Conservation (phyloP, 2,113 vertebrate genomes). For the Cyphomyrus plagiostoma region DNA sequence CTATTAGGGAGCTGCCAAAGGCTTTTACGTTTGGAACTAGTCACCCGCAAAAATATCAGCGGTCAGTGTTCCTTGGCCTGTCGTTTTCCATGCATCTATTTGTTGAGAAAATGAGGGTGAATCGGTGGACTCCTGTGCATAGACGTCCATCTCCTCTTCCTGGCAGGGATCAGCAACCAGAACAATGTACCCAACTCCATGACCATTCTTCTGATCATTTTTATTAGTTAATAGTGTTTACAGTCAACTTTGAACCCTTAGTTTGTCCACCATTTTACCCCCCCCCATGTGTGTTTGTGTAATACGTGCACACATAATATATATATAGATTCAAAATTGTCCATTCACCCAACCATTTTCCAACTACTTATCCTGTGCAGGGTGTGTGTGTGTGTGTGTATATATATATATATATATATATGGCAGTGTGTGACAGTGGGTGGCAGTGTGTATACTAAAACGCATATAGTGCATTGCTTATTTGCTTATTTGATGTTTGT, state of each 20-base stretch:
- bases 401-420: too few species aligned
- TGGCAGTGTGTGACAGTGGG: too few species aligned
- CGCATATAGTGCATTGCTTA: not conserved
- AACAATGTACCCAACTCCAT: not conserved
- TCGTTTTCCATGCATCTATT: not conserved
- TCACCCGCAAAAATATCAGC: not conserved
- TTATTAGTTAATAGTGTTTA: not conserved
- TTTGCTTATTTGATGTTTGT: not conserved
- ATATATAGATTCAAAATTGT: too few species aligned
- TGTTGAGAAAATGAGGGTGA: not conserved
- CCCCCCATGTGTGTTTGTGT: too few species aligned
- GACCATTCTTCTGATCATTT: not conserved
- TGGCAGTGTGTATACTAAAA: not conserved
- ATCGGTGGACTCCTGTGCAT: not conserved
- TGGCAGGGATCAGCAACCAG: not conserved
- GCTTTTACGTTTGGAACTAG: not conserved
- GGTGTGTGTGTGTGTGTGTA: not conserved
- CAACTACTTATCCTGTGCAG: too few species aligned
- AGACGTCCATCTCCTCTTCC: not conserved
- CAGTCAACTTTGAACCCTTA: not conserved
- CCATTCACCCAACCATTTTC: too few species aligned
- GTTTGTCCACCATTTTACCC: not conserved
- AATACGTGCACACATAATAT: not conserved
- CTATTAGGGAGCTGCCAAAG: not conserved
- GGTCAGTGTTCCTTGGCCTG: not conserved